Base-by-base conservation (phyloP, 2,797 vertebrate species). In the Halcyon smyrnensis region DNA sequence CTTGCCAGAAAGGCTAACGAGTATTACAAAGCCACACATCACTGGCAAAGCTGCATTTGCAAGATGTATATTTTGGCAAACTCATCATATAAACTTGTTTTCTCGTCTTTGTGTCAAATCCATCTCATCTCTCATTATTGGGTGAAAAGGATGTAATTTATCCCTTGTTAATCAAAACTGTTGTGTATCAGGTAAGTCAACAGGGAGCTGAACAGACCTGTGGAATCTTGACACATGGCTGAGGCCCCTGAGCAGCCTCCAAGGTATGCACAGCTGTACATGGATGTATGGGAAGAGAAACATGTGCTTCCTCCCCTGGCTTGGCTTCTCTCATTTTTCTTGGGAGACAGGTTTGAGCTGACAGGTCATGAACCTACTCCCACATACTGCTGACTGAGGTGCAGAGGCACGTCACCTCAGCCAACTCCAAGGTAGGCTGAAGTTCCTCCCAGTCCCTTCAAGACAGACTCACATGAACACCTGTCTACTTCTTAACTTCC, bases 251-350 rank as follows among this genome's bases (percentile, higher is more conserved):
- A 75, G 77, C 24, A 89, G 53, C 36, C 41, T 19, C 12, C 21
- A 75, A 20, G 5, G 10, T 18, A 37, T 0, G 0, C 21, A 6
- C 0, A 4, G 50, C 14, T 73, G 37, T 14, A 18, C 12, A 59
- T 2, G 6, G 41, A n/a, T 18, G 23, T 8, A 53, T 1, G 12
- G 37, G n/a, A 67, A 63, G 11, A 59, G 39, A 60, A 28, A 62
- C 18, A 30, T 8, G 9, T 9, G 15, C 12, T 60, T 78, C 17
- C 28, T 57, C 11, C 18, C 12, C 19, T 23, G 37, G 25, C 13
- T 70, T 70, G 56, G 24, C 24, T 83, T 74, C 39, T 80, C 48
- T 70, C 27, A 7, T 18, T 48, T 77, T 20, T 70, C 43, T 16
- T 8, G 23, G 60, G 36, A 65, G 34, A 50, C 19, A 21, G 9